Evolutionary conservation across 1,140 invertebrate species (phyloP), one percentile per base, ranked within the genome.

Genomic region (Venustaconcha ellipsiformis): DNA sequence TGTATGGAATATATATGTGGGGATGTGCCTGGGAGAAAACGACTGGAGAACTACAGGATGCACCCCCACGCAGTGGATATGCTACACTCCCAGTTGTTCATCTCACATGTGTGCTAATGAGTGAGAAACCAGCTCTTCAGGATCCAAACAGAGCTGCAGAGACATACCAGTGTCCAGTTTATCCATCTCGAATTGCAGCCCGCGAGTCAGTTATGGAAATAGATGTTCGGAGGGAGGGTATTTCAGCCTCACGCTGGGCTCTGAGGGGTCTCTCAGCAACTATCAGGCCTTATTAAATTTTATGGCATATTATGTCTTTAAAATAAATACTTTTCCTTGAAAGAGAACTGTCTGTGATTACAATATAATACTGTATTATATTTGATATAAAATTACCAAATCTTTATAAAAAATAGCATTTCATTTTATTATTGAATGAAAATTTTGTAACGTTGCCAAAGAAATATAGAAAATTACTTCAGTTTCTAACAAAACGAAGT

Each of bases 11-110:
- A 58, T 86, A 89, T 69, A 78, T 90, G 15, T 90, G 90, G 90
- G 89, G 88, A 12, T 89, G 88, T 83, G 80, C 84, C n/a, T 89
- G 88, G 86, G 89, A 90, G 66, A 90, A 89, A 78, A 89, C 88
- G 57, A 89, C 85, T 17, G 85, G 86, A 57, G 89, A 90, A 63
- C 79, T 90, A 55, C 82, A 88, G 63, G 89, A 90, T 78, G 69
- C 82, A 13, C 85, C 89, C 55, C 84, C 88, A 13, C 76, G 84
- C 20, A 83, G 80, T 55, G 82, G 81, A 26, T 88, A 82, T 73
- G 85, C 87, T 23, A 67, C 82, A 14, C 80, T 90, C 37, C 89
- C 89, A 48, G 89, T 90, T 14, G 86, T 90, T 14, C 88, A 89
- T 74, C 80, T 90, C 37, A 89, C 88, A 20, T 90, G 88, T 67